Evolutionary conservation across 2,113 vertebrate species (phyloP).

Genomic region (Dipodomys spectabilis): DNA sequence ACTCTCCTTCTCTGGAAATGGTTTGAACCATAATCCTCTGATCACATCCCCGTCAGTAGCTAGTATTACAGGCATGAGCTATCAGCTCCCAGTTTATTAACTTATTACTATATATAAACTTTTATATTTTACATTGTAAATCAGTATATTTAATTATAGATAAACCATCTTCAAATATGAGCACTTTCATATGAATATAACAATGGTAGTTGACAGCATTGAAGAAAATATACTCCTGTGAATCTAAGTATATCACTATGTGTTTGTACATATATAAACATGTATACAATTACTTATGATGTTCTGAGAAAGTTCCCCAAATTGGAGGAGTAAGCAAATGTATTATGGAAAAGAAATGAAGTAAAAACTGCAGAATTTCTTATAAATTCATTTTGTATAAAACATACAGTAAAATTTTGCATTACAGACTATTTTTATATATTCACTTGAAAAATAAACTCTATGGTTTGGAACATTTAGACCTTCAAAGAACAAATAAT

Average conservation of each 20-base stretch:
- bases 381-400: not conserved
- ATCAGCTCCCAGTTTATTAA: no score
- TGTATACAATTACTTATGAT: no score
- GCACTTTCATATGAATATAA: not conserved
- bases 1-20: no score
- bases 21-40: no score
- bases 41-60: no score
- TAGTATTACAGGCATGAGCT: no score
- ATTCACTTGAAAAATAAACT: not conserved
- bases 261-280: not conserved
- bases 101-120: no score
- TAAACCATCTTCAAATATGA: not conserved
- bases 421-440: not conserved
- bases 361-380: not conserved
- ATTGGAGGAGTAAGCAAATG: no score
- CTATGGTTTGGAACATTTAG: not conserved
- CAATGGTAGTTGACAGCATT: not conserved
- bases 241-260: not conserved
- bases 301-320: no score
- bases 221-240: not conserved
- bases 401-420: not conserved
- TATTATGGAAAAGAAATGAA: not conserved
- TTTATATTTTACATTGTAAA: no score
- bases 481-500: not conserved
- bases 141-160: not conserved